Conservation (phyloP, 2,888 invertebrate species). For the Drosophila buzzatii region DNA sequence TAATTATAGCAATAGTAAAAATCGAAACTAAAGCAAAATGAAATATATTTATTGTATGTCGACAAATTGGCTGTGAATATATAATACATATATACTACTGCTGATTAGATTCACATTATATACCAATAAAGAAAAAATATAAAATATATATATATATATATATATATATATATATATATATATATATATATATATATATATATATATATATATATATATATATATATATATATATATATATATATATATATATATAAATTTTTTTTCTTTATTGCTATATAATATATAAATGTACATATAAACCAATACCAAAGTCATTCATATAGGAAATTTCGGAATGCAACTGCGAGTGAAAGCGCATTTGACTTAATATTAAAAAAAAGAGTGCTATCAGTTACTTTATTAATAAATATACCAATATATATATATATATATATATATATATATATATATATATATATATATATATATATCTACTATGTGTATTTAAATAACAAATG, state of each 20-base stretch:
- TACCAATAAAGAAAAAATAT: too few species aligned
- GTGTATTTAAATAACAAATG: not conserved
- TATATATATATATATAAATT: too few species aligned
- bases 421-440: constrained; percentile 35
- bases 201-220: too few species aligned
- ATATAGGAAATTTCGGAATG: not conserved
- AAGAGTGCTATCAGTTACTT: constrained; percentile 51
- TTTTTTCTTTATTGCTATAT: too few species aligned
- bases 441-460: constrained; percentile 25
- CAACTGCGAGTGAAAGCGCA: constrained; percentile 11
- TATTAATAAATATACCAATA: constrained; percentile 19
- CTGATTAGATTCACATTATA: too few species aligned
- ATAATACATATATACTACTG: constrained; percentile 53
- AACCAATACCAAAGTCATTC: not conserved
- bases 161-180: constrained; percentile 2
- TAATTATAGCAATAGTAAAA: constrained; percentile 51
- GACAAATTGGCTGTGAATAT: constrained; percentile 71
- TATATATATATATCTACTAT: constrained; percentile 35
- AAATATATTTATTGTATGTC: constrained; percentile 52
- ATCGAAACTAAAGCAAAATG: constrained; percentile 32
- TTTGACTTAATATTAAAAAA: not conserved
- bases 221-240: too few species aligned
- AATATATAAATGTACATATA: not conserved
- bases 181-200: not conserved
- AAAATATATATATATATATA: not conserved